Conservation (phyloP, 2,888 invertebrate species). For the Melolontha melolontha region DNA sequence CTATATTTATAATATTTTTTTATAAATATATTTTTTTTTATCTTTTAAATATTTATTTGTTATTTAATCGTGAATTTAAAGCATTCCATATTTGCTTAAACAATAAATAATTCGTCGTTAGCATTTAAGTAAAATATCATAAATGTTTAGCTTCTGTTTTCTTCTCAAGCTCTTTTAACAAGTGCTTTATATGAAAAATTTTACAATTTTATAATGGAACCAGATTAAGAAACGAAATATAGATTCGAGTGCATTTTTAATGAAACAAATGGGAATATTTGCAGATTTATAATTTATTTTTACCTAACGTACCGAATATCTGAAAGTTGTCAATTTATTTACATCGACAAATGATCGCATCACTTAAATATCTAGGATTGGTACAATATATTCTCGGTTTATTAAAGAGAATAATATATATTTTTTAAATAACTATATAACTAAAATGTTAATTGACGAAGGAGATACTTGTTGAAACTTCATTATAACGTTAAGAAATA, state of each 20-base stretch:
- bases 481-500: too few species aligned
- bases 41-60: slow-evolving; percentile 9
- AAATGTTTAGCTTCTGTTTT: slow-evolving; percentile 19
- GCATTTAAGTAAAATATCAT: slow-evolving; percentile 22
- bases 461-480: too few species aligned
- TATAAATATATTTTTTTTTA: slow-evolving; percentile 3
- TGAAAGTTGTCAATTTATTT: too few species aligned
- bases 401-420: too few species aligned
- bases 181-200: slow-evolving; percentile 10
- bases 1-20: slow-evolving; percentile 14
- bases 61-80: slow-evolving; percentile 7
- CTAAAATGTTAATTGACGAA: too few species aligned
- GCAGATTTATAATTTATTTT: not conserved
- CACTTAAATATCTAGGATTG: too few species aligned
- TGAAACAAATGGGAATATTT: slow-evolving; percentile 1
- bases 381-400: too few species aligned
- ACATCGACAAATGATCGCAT: too few species aligned
- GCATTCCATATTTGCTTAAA: slow-evolving; percentile 36
- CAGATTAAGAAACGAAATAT: too few species aligned
- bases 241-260: too few species aligned
- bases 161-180: slow-evolving; percentile 7
- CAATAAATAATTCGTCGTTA: slow-evolving; percentile 19
- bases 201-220: slow-evolving; percentile 19
- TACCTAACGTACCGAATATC: too few species aligned
- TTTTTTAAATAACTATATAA: too few species aligned